Conservation (phyloP, 2,888 invertebrate genomes). For the Halictus quadricinctus region DNA sequence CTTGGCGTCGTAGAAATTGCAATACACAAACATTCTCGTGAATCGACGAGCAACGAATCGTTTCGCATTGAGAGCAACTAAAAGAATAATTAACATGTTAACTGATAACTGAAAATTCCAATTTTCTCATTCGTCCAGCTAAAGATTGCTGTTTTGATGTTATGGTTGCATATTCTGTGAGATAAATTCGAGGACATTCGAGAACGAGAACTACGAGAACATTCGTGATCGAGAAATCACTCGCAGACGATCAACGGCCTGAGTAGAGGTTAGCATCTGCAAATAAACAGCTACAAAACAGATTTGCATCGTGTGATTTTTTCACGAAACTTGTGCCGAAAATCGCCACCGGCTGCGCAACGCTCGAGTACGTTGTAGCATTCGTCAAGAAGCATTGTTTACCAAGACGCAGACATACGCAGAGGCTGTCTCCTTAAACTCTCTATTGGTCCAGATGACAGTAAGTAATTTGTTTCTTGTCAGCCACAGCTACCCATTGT, state of each 20-base stretch:
- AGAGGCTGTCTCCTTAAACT: neutral
- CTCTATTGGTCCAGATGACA: constrained; percentile 44
- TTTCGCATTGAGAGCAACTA: neutral
- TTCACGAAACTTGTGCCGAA: constrained; percentile 40
- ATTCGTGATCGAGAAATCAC: neutral
- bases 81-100: neutral
- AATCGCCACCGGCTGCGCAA: constrained; percentile 31
- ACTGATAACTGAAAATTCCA: neutral
- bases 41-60: neutral
- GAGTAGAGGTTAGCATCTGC: constrained; percentile 54
- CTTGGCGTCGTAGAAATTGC: neutral
- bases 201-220: neutral
- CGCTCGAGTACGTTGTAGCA: constrained; percentile 31
- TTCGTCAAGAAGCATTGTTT: constrained; percentile 16
- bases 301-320: neutral
- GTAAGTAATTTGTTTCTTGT: constrained; percentile 36
- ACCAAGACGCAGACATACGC: neutral
- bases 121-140: neutral
- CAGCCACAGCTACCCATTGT: too few relatives aligned
- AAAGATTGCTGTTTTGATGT: neutral
- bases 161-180: neutral
- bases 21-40: neutral
- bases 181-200: neutral
- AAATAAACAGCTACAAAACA: constrained; percentile 2
- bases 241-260: neutral